A percentile compares a stretch with the other conserved stretches of the same genome.
Conservation (phyloP, 1,140 invertebrate genomes). For the Goniozus legneri region DNA sequence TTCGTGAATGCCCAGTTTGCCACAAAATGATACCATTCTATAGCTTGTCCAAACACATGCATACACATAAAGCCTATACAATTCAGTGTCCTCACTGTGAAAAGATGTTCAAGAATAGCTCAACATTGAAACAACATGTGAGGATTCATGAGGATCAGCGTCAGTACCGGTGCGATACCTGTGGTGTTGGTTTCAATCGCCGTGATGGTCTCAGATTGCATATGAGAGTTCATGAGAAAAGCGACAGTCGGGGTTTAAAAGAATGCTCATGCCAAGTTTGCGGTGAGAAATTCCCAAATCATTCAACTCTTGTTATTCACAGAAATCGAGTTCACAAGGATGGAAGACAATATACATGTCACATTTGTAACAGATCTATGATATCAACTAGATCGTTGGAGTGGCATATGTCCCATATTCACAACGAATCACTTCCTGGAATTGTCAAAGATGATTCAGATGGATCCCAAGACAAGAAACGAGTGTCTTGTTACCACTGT, state of each 20-base stretch:
- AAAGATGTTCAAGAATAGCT: slow-evolving; percentile 53
- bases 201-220: slow-evolving; percentile 55
- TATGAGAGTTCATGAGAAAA: slow-evolving; percentile 49
- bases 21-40: slow-evolving; percentile 50
- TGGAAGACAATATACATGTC: slow-evolving; percentile 46
- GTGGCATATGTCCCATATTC: slow-evolving; percentile 50
- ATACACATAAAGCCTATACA: slow-evolving; percentile 51
- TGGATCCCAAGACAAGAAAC: slow-evolving; percentile 30
- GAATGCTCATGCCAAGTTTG: slow-evolving; percentile 52
- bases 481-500: slow-evolving; percentile 46
- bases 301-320: slow-evolving; percentile 50
- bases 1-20: slow-evolving; percentile 46
- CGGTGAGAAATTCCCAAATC: slow-evolving; percentile 50
- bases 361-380: slow-evolving; percentile 53
- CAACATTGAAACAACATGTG: slow-evolving; percentile 51
- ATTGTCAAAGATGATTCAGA: slow-evolving; percentile 24
- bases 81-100: slow-evolving; percentile 51
- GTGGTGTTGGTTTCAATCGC: slow-evolving; percentile 51
- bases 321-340: slow-evolving; percentile 49
- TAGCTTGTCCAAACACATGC: slow-evolving; percentile 52
- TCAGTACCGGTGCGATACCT: slow-evolving; percentile 49
- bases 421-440: slow-evolving; percentile 39
- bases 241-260: slow-evolving; percentile 44
- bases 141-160: slow-evolving; percentile 52
- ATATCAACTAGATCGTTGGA: slow-evolving; percentile 46